phyloP scores from a whole-genome alignment of 2,797 vertebrate species.

The Allobates femoralis region DNA sequence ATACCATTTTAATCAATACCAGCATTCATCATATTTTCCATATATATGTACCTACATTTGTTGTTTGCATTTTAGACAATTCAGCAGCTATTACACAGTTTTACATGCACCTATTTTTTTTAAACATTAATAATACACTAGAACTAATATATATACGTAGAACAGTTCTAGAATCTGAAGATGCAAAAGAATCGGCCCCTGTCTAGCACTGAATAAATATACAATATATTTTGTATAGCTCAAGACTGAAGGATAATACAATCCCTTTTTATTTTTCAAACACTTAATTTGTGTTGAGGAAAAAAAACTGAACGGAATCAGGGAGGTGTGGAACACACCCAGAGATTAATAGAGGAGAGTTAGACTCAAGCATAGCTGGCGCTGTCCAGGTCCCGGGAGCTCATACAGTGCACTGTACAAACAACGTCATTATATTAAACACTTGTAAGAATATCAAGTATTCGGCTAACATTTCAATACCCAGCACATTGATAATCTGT shows the following conservation, averaged over 20 bases:
- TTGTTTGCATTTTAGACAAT: no score
- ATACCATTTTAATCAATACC: no score
- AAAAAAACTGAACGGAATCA: slow-evolving; percentile 1
- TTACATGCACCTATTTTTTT: no score
- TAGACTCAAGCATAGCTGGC: slow-evolving; percentile 13
- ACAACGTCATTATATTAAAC: slow-evolving; percentile 21
- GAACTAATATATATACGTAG: no score
- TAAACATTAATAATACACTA: no score
- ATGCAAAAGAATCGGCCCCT: no score
- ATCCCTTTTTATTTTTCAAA: not conserved
- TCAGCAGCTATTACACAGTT: no score
- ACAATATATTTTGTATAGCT: not conserved
- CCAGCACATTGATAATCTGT: not conserved
- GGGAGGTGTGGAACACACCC: slow-evolving; percentile 30
- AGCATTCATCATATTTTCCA: no score
- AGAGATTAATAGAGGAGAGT: slow-evolving; percentile 33
- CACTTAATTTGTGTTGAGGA: not conserved
- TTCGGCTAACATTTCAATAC: not conserved
- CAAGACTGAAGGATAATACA: not conserved
- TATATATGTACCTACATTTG: no score
- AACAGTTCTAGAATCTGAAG: no score
- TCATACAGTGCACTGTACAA: not conserved
- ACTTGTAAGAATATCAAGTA: not conserved
- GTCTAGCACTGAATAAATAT: no score
- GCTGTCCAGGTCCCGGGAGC: not conserved